These are phyloP conservation scores for Lontra canadensis DNA, from an alignment of 2,113 vertebrate species.

Conservation along the genomic window DNA sequence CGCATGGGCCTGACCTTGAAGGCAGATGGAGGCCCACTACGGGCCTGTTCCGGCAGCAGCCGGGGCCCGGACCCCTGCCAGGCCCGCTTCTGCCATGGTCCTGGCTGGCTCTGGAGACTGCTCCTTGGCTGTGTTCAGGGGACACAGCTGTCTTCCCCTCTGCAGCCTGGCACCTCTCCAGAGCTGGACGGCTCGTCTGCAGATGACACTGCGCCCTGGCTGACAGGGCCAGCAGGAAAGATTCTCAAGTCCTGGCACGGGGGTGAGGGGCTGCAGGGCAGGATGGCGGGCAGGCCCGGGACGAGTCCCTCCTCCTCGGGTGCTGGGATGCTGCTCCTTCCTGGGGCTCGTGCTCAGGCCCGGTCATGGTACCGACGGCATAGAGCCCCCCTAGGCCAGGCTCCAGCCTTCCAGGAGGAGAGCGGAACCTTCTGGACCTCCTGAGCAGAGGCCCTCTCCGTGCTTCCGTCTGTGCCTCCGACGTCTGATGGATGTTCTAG, in stretches of 20 bases:
- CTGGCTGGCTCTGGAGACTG: conserved; percentile 36
- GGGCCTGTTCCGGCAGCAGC: neutral
- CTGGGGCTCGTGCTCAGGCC: neutral
- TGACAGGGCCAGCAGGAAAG: neutral
- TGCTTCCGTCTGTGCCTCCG: neutral
- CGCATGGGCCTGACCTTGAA: neutral
- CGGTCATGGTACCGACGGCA: rapidly evolving
- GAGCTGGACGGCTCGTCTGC: conserved; percentile 46
- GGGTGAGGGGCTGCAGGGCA: neutral
- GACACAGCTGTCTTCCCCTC: conserved; percentile 67
- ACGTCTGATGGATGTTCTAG: neutral
- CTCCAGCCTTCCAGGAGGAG: neutral
- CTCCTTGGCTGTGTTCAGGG: conserved; percentile 53
- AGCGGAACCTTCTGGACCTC: neutral
- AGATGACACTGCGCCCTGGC: conserved; percentile 41
- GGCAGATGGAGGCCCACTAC: conserved; percentile 8
- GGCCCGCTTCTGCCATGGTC: conserved; percentile 51
- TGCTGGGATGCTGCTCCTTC: neutral
- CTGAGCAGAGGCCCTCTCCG: neutral
- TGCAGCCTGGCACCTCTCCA: conserved; percentile 50
- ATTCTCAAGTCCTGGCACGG: neutral
- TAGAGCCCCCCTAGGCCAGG: neutral
- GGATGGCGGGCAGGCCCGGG: neutral
- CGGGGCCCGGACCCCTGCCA: neutral
- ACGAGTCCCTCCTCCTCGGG: neutral